Evolutionary conservation across 64 coral and sea anemone genomes (phyloP), one percentile per base, ranked within the genome.

Genomic region (Dendronephthya gigantea): DNA sequence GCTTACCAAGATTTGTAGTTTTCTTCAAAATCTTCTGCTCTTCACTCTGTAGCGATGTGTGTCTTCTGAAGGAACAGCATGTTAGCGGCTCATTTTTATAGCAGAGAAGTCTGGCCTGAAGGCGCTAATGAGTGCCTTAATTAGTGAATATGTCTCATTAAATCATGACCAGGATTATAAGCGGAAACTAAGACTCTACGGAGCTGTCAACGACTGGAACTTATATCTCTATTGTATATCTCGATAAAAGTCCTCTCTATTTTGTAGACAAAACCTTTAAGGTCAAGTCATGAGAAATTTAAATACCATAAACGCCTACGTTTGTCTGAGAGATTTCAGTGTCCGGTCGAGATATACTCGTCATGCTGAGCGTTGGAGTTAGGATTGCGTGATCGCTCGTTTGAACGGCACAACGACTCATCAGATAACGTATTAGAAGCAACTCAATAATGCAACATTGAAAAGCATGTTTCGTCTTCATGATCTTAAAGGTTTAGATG

Each of bases 121-220:
- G 72, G 72, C 72, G 72, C 17, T 79, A 79, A 79, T 79, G 72
- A 79, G 32, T 39, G 72, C 7, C 30, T n/a, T 79, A 79, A 79
- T 79, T 79, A 79, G 72, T 79, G 72, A 79, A 79, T 79, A 29
- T 35, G 36, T 79, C 36, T 34, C 34, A 79, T 79, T 79, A 79
- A 79, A 79, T 79, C 72, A 79, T 79, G 9, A 34, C 36, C 72
- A 79, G 72, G 29, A 79, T 29, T 62, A 23, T 7, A 66, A 79
- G 32, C 72, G 72, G 72, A 79, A 36, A 79, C n/a, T 79, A 34
- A 79, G 72, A 34, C 15, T 36, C 72, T 79, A 79, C 72, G 29
- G 36, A 27, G 72, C 72, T 79, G 72, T 79, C 72, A 79, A 34
- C 72, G 29, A 28, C 72, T 39, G 15, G 27, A 10, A 34, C 30